Evolutionary conservation across 2,797 vertebrate species (phyloP), one percentile per base, ranked within the genome.

Genomic region (Neosilurus mollespiculum): DNA sequence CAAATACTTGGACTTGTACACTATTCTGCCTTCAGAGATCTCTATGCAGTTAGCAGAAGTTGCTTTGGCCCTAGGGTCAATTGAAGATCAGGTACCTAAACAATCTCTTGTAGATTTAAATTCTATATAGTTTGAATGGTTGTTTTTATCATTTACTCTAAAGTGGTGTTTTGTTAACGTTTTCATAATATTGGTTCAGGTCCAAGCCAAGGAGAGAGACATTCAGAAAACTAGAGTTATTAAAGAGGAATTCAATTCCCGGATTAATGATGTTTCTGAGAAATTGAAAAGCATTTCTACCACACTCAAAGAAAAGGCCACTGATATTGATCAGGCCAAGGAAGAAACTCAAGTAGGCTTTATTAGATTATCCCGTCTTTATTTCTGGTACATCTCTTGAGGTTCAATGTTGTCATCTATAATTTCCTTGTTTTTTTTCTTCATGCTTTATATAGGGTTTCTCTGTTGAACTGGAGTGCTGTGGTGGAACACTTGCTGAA

Each of bases 1-100:
- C 86, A 99, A 99, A 87, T 99, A 99, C 89, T 90, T 97, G 90
- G 96, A 96, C 54, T 94, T 98, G 84, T 95, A 95, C 85, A 93
- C 96, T 0, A 94, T 97, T 81, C 91, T 99, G 70, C 98, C 98
- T 82, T 96, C 97, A 49, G 98, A 99, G 88, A 94, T 99, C 80
- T 98, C 97, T 86, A 96, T 98, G 91, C 97, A 97, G 87, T 90
- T 99, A 86, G 97, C 97, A 26, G 97, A 99, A 89, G 95, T 97
- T 87, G 93, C 96, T 0, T 88, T 98, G 86, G 95, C 96, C 70
- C 91, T 99, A 0, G 96, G 96, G 24, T 97, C 96, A 2, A 93
- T 96, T 73, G 96, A 97, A 87, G 97, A 99, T 81, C 97, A 99
- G 97, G 98, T 99, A 94, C 8, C 49, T 34, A 56, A 81, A 67